Evolutionary conservation across 2,888 invertebrate genomes (phyloP).

Genomic region (Sinodicranocentrus sp.): DNA sequence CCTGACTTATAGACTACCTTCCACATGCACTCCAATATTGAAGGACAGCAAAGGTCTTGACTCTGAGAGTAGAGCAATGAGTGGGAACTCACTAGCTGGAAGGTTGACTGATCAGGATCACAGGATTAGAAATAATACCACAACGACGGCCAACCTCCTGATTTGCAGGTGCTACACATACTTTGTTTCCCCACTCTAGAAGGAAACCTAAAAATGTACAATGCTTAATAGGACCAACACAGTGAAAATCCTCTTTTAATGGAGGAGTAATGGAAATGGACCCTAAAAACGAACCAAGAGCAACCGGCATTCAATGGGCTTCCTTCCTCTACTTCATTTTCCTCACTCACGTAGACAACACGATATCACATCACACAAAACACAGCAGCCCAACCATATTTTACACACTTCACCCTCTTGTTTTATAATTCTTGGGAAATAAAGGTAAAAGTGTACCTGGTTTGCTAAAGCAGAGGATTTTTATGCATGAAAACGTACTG

Average conservation of each 20-base stretch:
- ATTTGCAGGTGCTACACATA: neutral
- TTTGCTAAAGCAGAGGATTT: slow-evolving; percentile 34
- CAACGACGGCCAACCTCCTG: neutral
- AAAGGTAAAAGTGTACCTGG: slow-evolving; percentile 62
- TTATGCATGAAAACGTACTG: slow-evolving; percentile 66
- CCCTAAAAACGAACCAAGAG: slow-evolving; percentile 13
- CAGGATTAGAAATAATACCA: slow-evolving; percentile 7
- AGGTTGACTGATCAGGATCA: slow-evolving; percentile 23
- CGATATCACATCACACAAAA: slow-evolving; percentile 29
- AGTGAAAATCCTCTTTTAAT: slow-evolving; percentile 25
- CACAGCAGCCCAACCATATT: neutral
- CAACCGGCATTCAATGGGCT: slow-evolving; percentile 65
- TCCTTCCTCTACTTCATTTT: slow-evolving; percentile 58
- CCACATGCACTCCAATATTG: neutral
- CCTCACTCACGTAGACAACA: slow-evolving; percentile 25
- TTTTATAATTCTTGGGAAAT: slow-evolving; percentile 31
- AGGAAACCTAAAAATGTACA: slow-evolving; percentile 3
- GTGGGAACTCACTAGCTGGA: neutral
- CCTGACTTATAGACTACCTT: neutral
- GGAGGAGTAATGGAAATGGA: neutral
- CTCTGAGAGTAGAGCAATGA: neutral
- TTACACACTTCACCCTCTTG: slow-evolving; percentile 31
- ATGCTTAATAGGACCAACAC: neutral
- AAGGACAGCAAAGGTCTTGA: neutral
- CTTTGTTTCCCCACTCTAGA: too few species aligned